Percentiles rank a stretch among this genome's conserved stretches.
Evolutionary conservation across 2,113 vertebrate genomes (phyloP).

Genomic region (Ochotona curzoniae): DNA sequence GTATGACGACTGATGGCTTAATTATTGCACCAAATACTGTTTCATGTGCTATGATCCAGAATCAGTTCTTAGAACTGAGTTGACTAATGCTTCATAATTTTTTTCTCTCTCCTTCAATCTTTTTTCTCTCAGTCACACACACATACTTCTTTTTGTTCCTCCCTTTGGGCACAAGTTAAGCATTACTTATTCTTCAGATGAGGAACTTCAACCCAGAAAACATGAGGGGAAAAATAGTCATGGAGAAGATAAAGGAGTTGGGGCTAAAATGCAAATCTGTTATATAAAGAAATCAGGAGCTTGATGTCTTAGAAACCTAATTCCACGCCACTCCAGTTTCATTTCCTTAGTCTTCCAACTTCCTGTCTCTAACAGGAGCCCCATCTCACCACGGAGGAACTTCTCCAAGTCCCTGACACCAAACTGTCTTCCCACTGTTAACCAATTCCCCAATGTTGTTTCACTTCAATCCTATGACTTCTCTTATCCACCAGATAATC

Average conservation of each 20-base stretch:
- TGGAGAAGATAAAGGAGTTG: neutral
- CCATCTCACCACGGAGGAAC: conserved; percentile 58
- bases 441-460: conserved; percentile 55
- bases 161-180: conserved; percentile 47
- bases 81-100: neutral
- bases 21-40: neutral
- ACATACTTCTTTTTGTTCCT: neutral
- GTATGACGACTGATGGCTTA: too few relatives aligned
- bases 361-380: neutral
- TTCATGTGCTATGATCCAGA: neutral
- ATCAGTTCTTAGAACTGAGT: neutral
- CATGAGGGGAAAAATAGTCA: neutral
- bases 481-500: conserved; percentile 27
- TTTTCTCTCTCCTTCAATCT: too few relatives aligned
- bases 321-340: conserved; percentile 46
- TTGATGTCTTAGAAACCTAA: neutral
- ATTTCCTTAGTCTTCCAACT: conserved; percentile 52
- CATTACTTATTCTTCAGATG: neutral
- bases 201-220: conserved; percentile 28
- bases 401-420: neutral
- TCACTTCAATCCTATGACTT: conserved; percentile 42
- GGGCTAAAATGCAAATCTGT: neutral
- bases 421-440: conserved; percentile 18
- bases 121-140: too few relatives aligned
- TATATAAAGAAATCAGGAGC: conserved; percentile 19